A percentile compares a stretch with the other conserved stretches of the same genome.
Conservation (phyloP, 2,113 vertebrate genomes). For the Psittacara wagleri region DNA sequence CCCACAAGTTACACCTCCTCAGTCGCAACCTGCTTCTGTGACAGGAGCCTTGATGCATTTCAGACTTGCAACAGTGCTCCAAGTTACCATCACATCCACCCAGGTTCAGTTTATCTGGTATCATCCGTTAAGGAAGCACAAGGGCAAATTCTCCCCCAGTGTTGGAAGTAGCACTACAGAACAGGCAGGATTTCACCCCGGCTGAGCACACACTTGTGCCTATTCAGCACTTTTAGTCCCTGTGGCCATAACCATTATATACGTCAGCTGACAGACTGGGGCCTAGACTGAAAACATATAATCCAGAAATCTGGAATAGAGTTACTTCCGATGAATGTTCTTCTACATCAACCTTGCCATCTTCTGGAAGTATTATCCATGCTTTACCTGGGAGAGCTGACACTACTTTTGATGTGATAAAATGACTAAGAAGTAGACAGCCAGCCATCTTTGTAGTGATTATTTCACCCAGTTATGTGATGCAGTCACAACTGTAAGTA, state of each 20-base stretch:
- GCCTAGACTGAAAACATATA: neutral
- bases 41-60: neutral
- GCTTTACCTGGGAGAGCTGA: neutral
- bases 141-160: neutral
- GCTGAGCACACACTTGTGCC: neutral
- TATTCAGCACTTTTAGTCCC: neutral
- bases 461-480: neutral
- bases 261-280: neutral
- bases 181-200: fast-evolving
- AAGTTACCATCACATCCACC: neutral
- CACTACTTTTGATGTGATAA: neutral
- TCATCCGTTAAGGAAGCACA: neutral
- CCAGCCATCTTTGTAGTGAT: neutral
- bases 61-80: neutral
- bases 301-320: neutral
- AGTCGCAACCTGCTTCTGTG: fast-evolving
- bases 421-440: neutral
- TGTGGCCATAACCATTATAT: no score
- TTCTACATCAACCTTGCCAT: neutral
- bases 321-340: neutral
- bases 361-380: neutral
- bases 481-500: neutral
- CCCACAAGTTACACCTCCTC: neutral
- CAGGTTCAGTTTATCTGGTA: neutral
- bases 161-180: neutral